A percentile compares a stretch with the other conserved stretches of the same genome.
These are phyloP conservation scores for Lepeophtheirus nordmannii DNA, from an alignment of 2,888 invertebrate species.

Conservation along the genomic window DNA sequence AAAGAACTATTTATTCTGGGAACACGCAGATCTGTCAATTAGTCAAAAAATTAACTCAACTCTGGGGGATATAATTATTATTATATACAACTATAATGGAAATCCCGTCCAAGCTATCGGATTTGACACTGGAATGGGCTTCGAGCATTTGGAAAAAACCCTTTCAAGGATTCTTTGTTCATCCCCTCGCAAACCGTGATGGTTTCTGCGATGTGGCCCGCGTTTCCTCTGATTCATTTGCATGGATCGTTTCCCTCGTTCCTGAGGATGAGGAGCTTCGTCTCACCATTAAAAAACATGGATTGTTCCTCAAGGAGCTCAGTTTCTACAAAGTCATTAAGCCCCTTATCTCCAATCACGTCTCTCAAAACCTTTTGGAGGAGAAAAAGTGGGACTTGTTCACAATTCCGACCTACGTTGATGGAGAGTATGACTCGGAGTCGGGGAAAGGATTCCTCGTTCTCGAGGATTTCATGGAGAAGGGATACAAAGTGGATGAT, in stretches of 20 bases:
- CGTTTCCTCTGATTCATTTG: neutral
- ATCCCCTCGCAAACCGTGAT: neutral
- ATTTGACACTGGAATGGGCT: neutral
- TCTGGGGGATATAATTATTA: too few species aligned
- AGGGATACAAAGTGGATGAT: slow-evolving; percentile 4
- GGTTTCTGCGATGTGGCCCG: neutral
- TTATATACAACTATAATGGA: neutral
- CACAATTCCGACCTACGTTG: neutral
- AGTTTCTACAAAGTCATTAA: neutral
- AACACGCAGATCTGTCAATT: too few species aligned
- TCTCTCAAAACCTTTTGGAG: neutral
- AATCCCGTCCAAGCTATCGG: neutral
- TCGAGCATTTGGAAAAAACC: neutral
- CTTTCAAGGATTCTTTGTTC: neutral
- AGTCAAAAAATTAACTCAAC: too few species aligned
- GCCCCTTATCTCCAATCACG: neutral
- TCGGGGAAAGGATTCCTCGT: slow-evolving; percentile 4
- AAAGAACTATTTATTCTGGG: too few species aligned
- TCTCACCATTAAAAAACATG: neutral
- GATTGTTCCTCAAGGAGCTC: neutral
- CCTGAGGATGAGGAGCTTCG: slow-evolving; percentile 2
- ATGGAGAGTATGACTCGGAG: slow-evolving; percentile 13
- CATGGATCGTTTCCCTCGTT: neutral
- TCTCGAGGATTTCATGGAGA: neutral
- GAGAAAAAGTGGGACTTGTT: neutral